Conservation (phyloP, 2,888 invertebrate species). For the Caenorhabditis doughertyi region DNA sequence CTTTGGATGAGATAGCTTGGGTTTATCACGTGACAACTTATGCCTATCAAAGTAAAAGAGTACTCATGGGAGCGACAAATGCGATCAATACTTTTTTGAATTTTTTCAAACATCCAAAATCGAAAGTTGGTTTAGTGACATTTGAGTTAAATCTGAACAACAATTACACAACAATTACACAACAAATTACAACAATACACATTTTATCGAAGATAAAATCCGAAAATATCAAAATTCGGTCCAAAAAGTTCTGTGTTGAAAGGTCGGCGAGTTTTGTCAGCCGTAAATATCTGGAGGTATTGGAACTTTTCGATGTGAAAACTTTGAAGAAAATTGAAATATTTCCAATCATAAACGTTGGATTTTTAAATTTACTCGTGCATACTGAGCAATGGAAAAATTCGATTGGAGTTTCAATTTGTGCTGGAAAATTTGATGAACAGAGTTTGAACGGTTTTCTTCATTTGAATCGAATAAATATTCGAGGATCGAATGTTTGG, state of each 20-base stretch:
- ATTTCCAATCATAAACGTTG: background rate
- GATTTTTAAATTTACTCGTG: background rate
- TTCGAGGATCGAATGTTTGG: background rate
- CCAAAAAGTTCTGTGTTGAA: background rate
- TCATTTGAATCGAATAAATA: background rate
- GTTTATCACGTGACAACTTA: no score
- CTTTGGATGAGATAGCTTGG: background rate
- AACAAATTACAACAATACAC: no score
- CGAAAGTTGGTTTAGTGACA: background rate
- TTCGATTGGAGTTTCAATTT: background rate
- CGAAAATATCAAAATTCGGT: background rate
- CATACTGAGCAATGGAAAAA: slow-evolving; percentile 3
- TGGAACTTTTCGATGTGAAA: background rate
- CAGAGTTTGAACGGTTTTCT: background rate
- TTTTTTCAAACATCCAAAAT: background rate
- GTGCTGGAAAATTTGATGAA: background rate
- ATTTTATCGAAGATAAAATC: background rate
- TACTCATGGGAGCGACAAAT: background rate
- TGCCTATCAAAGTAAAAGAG: no score
- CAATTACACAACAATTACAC: background rate
- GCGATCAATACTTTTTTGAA: background rate
- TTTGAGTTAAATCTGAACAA: background rate
- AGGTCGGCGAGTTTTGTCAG: background rate
- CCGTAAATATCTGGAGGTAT: background rate
- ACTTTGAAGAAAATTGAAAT: background rate